A percentile compares a stretch with the other conserved stretches of the same genome.
phyloP scores from a whole-genome alignment of 1,140 invertebrate species.

The Leptopilina clavipes region DNA sequence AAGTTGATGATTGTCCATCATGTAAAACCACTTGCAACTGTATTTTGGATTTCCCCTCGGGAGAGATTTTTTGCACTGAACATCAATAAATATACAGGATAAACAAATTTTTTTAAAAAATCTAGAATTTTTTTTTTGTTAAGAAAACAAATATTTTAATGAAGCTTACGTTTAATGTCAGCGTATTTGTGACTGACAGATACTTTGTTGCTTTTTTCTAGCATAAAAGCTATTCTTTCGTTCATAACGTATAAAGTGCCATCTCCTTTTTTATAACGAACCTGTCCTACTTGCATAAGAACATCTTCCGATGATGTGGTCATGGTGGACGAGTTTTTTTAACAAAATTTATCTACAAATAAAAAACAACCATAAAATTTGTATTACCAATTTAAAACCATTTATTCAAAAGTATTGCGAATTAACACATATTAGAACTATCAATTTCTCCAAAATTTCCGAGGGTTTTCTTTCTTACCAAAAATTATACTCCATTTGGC shows the following conservation, averaged over 20 bases:
- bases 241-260: slow-evolving; percentile 97
- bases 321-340: slow-evolving; percentile 75
- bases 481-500: too few species aligned
- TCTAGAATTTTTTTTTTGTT: neutral
- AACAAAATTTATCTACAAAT: slow-evolving; percentile 57
- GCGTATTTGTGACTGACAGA: slow-evolving; percentile 94
- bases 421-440: too few species aligned
- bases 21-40: slow-evolving; percentile 98
- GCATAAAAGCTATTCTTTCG: slow-evolving; percentile 95
- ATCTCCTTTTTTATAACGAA: slow-evolving; percentile 96
- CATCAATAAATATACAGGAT: slow-evolving; percentile 62
- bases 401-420: too few species aligned
- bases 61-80: slow-evolving; percentile 97
- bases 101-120: slow-evolving; percentile 4
- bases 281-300: slow-evolving; percentile 91
- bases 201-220: slow-evolving; percentile 92
- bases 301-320: slow-evolving; percentile 94
- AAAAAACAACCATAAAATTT: slow-evolving; percentile 38
- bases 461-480: too few species aligned
- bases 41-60: slow-evolving; percentile 97
- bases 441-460: too few species aligned
- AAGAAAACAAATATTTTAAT: neutral
- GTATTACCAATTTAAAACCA: too few species aligned
- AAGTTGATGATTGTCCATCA: slow-evolving; percentile 95
- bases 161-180: slow-evolving; percentile 93